Evolutionary conservation across 2,888 invertebrate species (phyloP).

Genomic region (Lepidocyrtinus sp.): DNA sequence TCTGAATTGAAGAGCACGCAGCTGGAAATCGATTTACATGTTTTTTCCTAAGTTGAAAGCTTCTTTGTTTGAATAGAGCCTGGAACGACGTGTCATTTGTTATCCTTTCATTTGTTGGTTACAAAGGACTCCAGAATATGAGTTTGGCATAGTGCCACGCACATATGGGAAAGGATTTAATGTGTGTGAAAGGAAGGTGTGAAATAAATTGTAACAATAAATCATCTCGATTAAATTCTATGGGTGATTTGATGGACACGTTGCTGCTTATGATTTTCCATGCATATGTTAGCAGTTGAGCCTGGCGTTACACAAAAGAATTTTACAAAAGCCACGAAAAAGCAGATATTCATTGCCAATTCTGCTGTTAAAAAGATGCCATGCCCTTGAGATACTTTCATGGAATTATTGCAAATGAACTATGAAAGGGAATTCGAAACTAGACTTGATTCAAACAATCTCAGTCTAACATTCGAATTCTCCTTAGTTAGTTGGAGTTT

Average conservation of each 20-base stretch:
- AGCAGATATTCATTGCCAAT: not conserved
- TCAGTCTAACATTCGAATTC: not conserved
- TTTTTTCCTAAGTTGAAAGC: constrained; percentile 21
- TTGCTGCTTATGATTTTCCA: not conserved
- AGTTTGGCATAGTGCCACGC: not conserved
- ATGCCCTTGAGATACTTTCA: not conserved
- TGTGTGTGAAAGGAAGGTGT: not conserved
- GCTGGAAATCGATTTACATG: constrained; percentile 43
- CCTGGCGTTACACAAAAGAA: not conserved
- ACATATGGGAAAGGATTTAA: not conserved
- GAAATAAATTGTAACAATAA: not conserved
- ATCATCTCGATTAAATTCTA: not conserved
- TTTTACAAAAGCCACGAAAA: not conserved
- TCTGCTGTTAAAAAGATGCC: not conserved
- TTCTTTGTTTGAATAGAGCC: not conserved
- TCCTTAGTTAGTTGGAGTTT: too few relatives aligned
- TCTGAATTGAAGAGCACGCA: constrained; percentile 13
- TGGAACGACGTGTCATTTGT: constrained; percentile 25
- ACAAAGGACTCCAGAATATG: not conserved
- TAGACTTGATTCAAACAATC: too few relatives aligned
- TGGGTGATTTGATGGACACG: not conserved
- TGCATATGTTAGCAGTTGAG: not conserved
- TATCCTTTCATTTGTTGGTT: constrained; percentile 16
- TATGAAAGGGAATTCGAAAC: too few relatives aligned
- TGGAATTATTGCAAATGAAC: not conserved